These are phyloP conservation scores for Micrastur ruficollis DNA, from an alignment of 2,797 vertebrate genomes.

Conservation along the genomic window DNA sequence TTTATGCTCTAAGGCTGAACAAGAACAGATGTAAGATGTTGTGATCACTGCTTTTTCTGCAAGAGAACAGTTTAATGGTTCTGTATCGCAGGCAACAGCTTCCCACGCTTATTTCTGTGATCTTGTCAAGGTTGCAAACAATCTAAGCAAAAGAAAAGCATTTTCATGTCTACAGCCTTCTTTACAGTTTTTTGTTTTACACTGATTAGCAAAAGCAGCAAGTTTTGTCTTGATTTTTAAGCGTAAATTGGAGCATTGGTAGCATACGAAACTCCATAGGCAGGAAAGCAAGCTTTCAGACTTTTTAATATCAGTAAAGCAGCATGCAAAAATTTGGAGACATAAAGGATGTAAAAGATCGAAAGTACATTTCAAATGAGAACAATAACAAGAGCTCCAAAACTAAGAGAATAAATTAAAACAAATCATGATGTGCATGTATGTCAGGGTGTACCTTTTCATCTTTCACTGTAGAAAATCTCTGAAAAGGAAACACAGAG, in stretches of 20 bases:
- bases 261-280: background rate
- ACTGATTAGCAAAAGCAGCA: background rate
- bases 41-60: constrained; percentile 16
- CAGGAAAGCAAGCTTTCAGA: background rate
- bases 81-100: background rate
- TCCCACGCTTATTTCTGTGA: constrained; percentile 17
- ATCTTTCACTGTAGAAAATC: background rate
- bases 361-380: background rate
- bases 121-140: constrained; percentile 8
- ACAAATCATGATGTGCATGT: background rate
- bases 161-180: background rate
- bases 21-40: constrained; percentile 41
- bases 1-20: constrained; percentile 10
- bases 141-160: background rate
- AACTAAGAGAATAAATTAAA: background rate
- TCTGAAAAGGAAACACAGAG: background rate
- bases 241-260: background rate
- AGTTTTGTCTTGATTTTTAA: background rate
- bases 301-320: background rate
- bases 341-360: background rate
- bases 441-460: background rate
- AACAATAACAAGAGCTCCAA: background rate
- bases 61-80: constrained; percentile 11
- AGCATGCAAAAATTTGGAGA: background rate
- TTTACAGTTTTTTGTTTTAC: background rate